Base-by-base conservation (phyloP, 2,797 vertebrate species). In the Menidia menidia region DNA sequence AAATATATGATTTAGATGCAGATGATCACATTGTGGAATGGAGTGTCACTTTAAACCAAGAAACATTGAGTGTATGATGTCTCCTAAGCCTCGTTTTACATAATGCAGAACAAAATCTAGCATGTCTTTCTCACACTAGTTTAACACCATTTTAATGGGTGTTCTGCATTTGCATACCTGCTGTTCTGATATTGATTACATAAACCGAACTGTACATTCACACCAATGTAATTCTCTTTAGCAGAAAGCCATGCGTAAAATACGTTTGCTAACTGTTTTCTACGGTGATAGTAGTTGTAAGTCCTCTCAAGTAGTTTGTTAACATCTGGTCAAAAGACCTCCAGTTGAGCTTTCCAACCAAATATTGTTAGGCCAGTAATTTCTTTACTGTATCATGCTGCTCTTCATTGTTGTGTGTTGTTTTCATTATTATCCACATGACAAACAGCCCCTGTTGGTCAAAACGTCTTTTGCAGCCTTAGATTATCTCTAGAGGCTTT, bases 401-500 rank as follows among this genome's bases (percentile, higher is more conserved):
- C 64, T 63, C 50, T 45, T 70, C 54, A 60, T 71, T 54, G 68
- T 77, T 77, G 74, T 80, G 71, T 10, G 11, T 50, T 11, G 64
- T 33, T 80, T 77, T 75, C 68, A 78, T 84, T 77, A 82, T 84
- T 75, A 75, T 78, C 85, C 77, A 79, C 72, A 76, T 76, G 86
- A 85, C 80, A 85, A 85, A 78, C 78, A 83, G 75, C 64, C 55
- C 30, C 82, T 86, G 82, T 86, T 81, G 83, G 64, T 87, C 73
- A 71, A 76, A 79, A 77, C 77, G 54, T 66, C 53, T 69, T 86
- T 80, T 25, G 68, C 83, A 68, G 85, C 65, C 74, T 53, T 56
- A 74, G 83, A 86, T 89, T 88, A 84, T 79, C 87, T 84, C 65
- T 56, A 33, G 67, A 79, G 78, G 74, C 75, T 88, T 89, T 86